These are phyloP conservation scores for Caenorhabditis briggsae DNA, from an alignment of 1,140 invertebrate species.

Conservation along the genomic window DNA sequence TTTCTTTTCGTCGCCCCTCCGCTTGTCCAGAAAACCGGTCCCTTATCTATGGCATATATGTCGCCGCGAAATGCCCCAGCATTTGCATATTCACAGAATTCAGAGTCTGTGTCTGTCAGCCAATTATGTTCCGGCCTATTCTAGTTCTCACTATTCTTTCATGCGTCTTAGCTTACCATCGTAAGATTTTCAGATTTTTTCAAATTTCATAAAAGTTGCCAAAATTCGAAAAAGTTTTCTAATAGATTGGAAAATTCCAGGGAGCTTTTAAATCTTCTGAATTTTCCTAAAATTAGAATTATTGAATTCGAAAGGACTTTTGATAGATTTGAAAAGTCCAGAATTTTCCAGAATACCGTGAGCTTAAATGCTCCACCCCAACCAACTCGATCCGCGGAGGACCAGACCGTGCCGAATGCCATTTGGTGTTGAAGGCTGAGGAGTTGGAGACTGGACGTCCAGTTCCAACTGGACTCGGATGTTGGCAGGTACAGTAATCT, in stretches of 20 bases:
- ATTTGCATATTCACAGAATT: constrained; percentile 41
- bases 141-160: constrained; percentile 51
- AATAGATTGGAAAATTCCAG: too few species aligned
- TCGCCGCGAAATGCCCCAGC: not conserved
- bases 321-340: not conserved
- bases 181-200: constrained; percentile 55
- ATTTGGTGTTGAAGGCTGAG: constrained; percentile 77
- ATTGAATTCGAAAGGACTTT: not conserved
- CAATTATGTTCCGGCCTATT: constrained; percentile 45
- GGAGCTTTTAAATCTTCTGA: too few species aligned
- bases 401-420: constrained; percentile 71
- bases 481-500: constrained; percentile 66
- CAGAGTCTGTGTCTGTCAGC: not conserved
- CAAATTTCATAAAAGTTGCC: too few species aligned
- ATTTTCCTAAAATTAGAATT: too few species aligned
- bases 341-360: constrained; percentile 73
- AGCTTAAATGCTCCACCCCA: constrained; percentile 76
- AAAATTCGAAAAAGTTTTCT: too few species aligned
- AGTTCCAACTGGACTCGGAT: constrained; percentile 77
- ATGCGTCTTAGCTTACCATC: constrained; percentile 68
- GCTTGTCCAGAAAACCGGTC: constrained; percentile 13
- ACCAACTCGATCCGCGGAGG: constrained; percentile 74
- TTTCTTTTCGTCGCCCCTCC: not conserved
- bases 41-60: constrained; percentile 45
- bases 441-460: constrained; percentile 72